Base-by-base conservation (phyloP, 2,797 vertebrate species). In the Micropoecilia bifurca region DNA sequence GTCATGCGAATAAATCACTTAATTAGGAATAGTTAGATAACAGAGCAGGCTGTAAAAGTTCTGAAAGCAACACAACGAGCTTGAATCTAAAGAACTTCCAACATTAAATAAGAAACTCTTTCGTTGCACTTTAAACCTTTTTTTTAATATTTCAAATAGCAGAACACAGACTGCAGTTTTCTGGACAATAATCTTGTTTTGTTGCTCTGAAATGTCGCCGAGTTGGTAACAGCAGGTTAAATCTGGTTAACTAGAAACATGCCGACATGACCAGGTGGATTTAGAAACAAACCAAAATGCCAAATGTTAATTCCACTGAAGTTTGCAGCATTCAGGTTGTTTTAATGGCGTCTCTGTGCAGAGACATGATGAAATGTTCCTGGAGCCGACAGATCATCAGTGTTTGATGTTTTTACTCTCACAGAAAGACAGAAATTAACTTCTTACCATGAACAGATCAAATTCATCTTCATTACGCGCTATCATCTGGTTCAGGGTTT, bases 401-500 rank as follows among this genome's bases (percentile, higher is more conserved):
- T 66, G 57, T 59, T 30, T 1, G 8, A n/a, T 13, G 8, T 6
- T 71, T n/a, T 22, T 1, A 10, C 75, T 75, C 63, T 1, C 28
- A 0, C 1, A 45, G 41, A 53, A 66, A 71, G 39, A 43, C 22
- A 18, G 48, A 25, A 22, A 50, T 20, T 1, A 10, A 48, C 78
- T 71, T 74, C 95, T 96, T 92, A 99, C 98, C 98, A 99, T 99
- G 73, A 98, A 99, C 81, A 98, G 96, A 88, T 99, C 98, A 93
- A 99, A 99, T 74, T 99, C 98, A 7, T 99, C 98, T 88, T 99
- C 98, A 66, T 93, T 95, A 39, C 98, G 97, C 30, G 98, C 98
- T 78, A 99, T 99, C 98, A 99, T 99, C 91, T 99, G 98, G 95
- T 99, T 99, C 69, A 99, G 95, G 6, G 98, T 99, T 94, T 99